Base-by-base conservation (phyloP, 1,140 invertebrate genomes). In the Medauroidea extradentata region DNA sequence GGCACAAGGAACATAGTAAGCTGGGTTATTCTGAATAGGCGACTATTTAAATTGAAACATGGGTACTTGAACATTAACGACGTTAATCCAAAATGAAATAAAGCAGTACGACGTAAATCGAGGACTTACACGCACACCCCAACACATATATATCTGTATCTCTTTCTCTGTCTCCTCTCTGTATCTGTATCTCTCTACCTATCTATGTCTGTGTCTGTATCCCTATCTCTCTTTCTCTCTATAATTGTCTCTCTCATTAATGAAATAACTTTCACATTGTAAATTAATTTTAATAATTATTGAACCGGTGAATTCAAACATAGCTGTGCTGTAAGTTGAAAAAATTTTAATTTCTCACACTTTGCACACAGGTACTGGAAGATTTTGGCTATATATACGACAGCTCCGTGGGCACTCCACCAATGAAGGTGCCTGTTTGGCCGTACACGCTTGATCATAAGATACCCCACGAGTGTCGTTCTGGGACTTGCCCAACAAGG, bases 351-450 rank as follows among this genome's bases (percentile, higher is more conserved):
- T n/a, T n/a, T n/a, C n/a, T n/a, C n/a, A n/a, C 11, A 25, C 38
- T 42, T 65, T n/a, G n/a, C n/a, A n/a, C 29, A 27, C 66, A 89
- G 87, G 86, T 94, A 18, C 73, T 94, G 44, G 89, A 92, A 79
- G 92, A 95, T 72, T 94, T 93, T 72, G 90, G 90, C 3, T 94
- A 91, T 70, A 90, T 93, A 62, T 96, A 94, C 73, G 93, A 96
- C 71, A 94, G 91, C 67, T 94, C 91, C 1, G 83, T 96, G 59
- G 88, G 90, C 39, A 89, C 90, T 23, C 91, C 92, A 1, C 89
- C 90, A n/a, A 73, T 84, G 1, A 82, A 84, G 60, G 79, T 87
- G 25, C 93, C 93, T n/a, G 85, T 94, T 43, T 96, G 94, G 94
- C 94, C 94, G 0, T 96, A 96, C 75, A 95, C 94, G 1, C 80